Evolutionary conservation across 2,888 invertebrate species (phyloP).

Genomic region (Heliothis peltigera): DNA sequence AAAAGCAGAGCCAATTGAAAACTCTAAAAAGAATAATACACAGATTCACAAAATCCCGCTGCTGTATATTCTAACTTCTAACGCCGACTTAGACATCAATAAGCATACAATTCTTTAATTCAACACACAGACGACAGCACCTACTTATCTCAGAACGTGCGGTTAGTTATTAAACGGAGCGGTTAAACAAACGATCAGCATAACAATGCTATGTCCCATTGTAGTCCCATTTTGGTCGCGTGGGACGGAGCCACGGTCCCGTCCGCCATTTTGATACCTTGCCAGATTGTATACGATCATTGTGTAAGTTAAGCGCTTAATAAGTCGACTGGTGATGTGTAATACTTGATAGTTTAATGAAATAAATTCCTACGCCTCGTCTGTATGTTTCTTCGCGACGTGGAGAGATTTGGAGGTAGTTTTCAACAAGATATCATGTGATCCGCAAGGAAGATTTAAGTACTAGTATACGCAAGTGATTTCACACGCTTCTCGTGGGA

Average conservation of each 20-base stretch:
- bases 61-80: not conserved
- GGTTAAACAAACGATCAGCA: conserved; percentile 39
- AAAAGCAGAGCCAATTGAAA: too few relatives aligned
- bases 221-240: conserved; percentile 50
- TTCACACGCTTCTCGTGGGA: too few relatives aligned
- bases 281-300: conserved; percentile 48
- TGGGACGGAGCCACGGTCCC: conserved; percentile 18
- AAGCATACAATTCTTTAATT: not conserved
- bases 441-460: too few relatives aligned
- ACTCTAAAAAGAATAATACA: too few relatives aligned
- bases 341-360: not conserved
- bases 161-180: conserved; percentile 20
- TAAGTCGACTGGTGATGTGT: not conserved
- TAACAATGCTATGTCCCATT: conserved; percentile 56
- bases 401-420: too few relatives aligned
- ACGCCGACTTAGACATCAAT: not conserved
- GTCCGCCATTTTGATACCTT: conserved; percentile 43
- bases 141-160: conserved; percentile 25
- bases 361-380: too few relatives aligned
- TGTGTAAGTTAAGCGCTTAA: conserved; percentile 44
- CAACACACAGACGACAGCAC: conserved; percentile 39
- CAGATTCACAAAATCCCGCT: not conserved
- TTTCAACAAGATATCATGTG: too few relatives aligned
- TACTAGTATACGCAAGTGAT: too few relatives aligned
- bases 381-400: too few relatives aligned